A percentile compares a stretch with the other conserved stretches of the same genome.
phyloP scores from a whole-genome alignment of 2,888 invertebrate species.

The Schrankia costaestrigalis region DNA sequence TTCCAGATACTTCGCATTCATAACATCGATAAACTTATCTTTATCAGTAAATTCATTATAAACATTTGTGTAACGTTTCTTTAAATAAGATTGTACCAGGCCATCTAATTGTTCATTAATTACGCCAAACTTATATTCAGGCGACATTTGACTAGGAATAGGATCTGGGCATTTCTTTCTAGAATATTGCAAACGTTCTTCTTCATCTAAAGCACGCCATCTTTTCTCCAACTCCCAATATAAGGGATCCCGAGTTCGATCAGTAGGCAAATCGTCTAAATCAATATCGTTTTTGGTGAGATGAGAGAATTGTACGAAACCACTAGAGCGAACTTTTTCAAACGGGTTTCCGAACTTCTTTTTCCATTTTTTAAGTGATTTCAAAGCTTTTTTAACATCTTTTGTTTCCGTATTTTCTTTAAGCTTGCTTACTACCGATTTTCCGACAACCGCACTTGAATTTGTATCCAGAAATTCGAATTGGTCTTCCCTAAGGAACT shows the following conservation, averaged over 20 bases:
- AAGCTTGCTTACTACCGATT: slow-evolving; percentile 78
- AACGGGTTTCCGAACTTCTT: slow-evolving; percentile 74
- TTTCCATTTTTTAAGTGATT: slow-evolving; percentile 83
- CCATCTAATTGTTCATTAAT: slow-evolving; percentile 90
- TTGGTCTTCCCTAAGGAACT: slow-evolving; percentile 89
- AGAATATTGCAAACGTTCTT: slow-evolving; percentile 78
- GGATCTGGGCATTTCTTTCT: slow-evolving; percentile 87
- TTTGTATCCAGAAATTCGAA: slow-evolving; percentile 92
- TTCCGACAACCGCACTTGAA: slow-evolving; percentile 82
- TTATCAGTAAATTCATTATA: slow-evolving; percentile 56
- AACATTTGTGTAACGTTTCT: slow-evolving; percentile 55
- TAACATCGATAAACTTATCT: slow-evolving; percentile 83
- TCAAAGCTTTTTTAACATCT: slow-evolving; percentile 76
- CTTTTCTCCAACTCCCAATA: slow-evolving; percentile 82
- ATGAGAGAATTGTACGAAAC: slow-evolving; percentile 82
- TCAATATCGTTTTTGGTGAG: slow-evolving; percentile 71
- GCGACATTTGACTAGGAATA: slow-evolving; percentile 83
- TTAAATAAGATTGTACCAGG: slow-evolving; percentile 82
- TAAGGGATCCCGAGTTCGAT: slow-evolving; percentile 81
- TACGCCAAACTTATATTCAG: slow-evolving; percentile 89
- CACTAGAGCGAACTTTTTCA: slow-evolving; percentile 70
- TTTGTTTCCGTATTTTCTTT: slow-evolving; percentile 78
- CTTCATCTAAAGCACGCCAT: slow-evolving; percentile 83
- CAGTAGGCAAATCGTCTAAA: slow-evolving; percentile 64
- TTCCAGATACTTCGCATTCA: slow-evolving; percentile 88